Evolutionary conservation across 1,140 invertebrate species (phyloP).

Genomic region (Microvelia longipes): DNA sequence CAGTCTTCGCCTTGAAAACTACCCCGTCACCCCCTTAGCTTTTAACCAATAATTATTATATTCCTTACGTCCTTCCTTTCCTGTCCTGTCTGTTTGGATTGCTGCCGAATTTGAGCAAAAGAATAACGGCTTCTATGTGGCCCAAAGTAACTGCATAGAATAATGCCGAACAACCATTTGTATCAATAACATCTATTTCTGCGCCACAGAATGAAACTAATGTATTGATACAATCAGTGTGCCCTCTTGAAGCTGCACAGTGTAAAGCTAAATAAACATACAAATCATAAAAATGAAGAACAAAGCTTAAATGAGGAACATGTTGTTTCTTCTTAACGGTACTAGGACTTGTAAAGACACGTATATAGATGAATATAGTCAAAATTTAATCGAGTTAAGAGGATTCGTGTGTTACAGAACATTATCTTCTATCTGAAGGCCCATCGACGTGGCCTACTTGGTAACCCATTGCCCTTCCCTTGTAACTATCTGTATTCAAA

Average conservation of each 20-base stretch:
- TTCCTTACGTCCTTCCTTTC: constrained; percentile 66
- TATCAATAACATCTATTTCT: constrained; percentile 67
- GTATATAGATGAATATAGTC: no score
- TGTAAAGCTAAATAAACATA: constrained; percentile 54
- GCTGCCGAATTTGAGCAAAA: constrained; percentile 72
- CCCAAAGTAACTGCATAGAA: constrained; percentile 93
- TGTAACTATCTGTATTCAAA: no score
- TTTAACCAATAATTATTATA: not conserved
- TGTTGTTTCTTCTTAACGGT: no score
- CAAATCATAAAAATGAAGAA: not conserved
- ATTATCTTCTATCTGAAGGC: no score
- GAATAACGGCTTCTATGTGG: constrained; percentile 82
- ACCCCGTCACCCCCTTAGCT: no score
- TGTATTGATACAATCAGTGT: constrained; percentile 80
- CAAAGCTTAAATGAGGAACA: no score
- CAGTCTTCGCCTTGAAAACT: no score
- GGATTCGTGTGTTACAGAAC: no score
- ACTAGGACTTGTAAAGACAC: no score
- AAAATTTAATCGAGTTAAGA: no score
- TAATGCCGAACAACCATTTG: constrained; percentile 83
- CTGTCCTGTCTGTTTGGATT: constrained; percentile 82
- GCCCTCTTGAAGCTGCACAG: constrained; percentile 88
- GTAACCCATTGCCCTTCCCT: no score
- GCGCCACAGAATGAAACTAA: constrained; percentile 77
- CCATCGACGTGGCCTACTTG: no score